Conservation (phyloP, 53 echinoderm and acorn worm genomes). For the Hippasteria phrygiana region DNA sequence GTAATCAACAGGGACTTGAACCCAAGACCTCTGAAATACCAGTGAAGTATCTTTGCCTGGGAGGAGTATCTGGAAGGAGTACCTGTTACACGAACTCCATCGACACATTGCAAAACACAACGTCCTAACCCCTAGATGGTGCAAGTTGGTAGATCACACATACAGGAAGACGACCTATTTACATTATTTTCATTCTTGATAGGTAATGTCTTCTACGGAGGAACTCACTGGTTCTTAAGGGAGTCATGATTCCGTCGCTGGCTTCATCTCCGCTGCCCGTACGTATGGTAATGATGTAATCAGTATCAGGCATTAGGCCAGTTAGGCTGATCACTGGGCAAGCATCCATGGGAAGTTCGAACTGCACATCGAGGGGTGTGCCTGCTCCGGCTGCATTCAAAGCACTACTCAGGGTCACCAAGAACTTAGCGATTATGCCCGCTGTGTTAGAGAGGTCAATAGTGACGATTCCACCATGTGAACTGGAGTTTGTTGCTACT, state of each 20-base stretch:
- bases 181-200: no score
- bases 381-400: constrained; percentile 57
- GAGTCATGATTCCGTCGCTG: constrained; percentile 6
- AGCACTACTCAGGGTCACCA: not conserved
- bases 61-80: no score
- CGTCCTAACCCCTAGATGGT: no score
- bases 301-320: constrained; percentile 61
- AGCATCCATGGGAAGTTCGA: constrained; percentile 66
- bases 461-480: constrained; percentile 7
- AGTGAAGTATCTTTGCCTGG: no score
- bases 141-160: not conserved
- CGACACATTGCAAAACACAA: no score
- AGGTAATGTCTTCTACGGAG: no score
- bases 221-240: constrained; percentile 54
- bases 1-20: no score
- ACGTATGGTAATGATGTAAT: constrained; percentile 55
- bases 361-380: constrained; percentile 59
- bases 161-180: not conserved
- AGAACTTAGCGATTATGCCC: constrained; percentile 6
- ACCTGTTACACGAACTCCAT: no score
- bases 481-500: not conserved
- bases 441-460: not conserved
- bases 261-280: constrained; percentile 46
- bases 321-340: constrained; percentile 69
- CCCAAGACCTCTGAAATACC: no score